Percentiles rank a stretch among this genome's conserved stretches.
These are phyloP conservation scores for Penaeus indicus DNA, from an alignment of 1,140 invertebrate species.

Conservation along the genomic window DNA sequence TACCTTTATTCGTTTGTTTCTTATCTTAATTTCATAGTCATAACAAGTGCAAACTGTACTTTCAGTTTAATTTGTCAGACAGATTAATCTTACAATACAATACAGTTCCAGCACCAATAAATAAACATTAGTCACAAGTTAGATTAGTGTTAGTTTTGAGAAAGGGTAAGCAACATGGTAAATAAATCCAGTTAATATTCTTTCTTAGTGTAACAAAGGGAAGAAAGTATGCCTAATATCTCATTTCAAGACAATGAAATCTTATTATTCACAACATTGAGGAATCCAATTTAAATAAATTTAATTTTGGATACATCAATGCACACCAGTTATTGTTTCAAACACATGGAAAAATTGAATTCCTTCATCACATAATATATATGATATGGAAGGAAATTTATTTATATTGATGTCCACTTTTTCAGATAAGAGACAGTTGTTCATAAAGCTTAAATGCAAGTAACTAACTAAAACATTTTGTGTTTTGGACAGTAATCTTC, in stretches of 20 bases:
- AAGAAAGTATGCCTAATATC: conserved; percentile 43
- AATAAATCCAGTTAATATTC: conserved; percentile 7
- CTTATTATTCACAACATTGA: no score
- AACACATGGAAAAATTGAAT: no score
- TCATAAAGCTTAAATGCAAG: no score
- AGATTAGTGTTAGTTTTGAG: conserved; percentile 46
- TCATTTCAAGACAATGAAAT: background rate
- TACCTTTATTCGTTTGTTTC: conserved; percentile 57
- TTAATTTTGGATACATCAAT: no score
- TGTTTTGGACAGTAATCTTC: no score
- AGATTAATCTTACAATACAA: conserved; percentile 26
- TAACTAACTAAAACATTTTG: no score
- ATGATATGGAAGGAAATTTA: no score
- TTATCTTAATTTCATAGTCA: conserved; percentile 51
- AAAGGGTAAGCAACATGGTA: conserved; percentile 22
- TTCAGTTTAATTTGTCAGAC: conserved; percentile 13
- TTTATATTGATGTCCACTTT: no score
- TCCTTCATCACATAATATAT: no score
- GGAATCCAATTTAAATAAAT: no score
- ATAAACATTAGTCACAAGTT: conserved; percentile 47
- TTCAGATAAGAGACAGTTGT: no score
- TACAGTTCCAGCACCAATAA: conserved; percentile 55
- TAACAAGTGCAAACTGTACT: conserved; percentile 37
- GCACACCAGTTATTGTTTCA: no score
- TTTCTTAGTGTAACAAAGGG: conserved; percentile 24